Evolutionary conservation across 2,113 vertebrate species (phyloP).

Genomic region (Capricornis sumatraensis): DNA sequence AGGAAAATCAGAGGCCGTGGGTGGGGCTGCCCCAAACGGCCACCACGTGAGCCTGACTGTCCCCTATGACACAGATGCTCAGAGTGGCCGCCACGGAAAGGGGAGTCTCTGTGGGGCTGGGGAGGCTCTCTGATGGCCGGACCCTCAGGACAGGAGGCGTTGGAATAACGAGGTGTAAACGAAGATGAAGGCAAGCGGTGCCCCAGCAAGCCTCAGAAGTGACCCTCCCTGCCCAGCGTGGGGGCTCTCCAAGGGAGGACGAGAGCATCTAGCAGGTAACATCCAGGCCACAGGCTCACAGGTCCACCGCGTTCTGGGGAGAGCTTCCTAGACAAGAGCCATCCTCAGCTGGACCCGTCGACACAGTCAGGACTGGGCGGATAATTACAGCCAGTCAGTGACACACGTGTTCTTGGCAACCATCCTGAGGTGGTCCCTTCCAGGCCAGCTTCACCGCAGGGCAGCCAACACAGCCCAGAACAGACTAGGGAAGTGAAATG

Average conservation of each 20-base stretch:
- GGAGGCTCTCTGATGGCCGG: neutral
- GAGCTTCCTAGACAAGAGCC: neutral
- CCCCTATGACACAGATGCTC: neutral
- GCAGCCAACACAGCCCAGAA: too few species aligned
- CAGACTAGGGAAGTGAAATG: too few species aligned
- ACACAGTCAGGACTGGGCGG: neutral
- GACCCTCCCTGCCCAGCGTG: accelerated
- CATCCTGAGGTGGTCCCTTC: neutral
- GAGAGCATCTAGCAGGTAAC: neutral
- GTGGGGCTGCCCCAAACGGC: neutral
- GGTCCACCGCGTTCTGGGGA: neutral
- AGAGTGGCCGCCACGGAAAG: neutral
- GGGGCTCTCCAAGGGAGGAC: neutral
- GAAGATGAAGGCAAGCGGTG: neutral
- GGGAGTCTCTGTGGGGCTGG: neutral
- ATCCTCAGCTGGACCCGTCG: neutral
- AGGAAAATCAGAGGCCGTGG: neutral
- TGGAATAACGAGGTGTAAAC: neutral
- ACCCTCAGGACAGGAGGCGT: neutral
- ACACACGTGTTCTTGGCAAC: neutral
- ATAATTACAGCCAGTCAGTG: neutral
- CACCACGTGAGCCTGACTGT: neutral
- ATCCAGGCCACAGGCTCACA: neutral
- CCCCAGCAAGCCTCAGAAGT: neutral
- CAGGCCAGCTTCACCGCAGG: accelerated